Evolutionary conservation across 2,888 invertebrate species (phyloP).

Genomic region (Syrphus vitripennis): DNA sequence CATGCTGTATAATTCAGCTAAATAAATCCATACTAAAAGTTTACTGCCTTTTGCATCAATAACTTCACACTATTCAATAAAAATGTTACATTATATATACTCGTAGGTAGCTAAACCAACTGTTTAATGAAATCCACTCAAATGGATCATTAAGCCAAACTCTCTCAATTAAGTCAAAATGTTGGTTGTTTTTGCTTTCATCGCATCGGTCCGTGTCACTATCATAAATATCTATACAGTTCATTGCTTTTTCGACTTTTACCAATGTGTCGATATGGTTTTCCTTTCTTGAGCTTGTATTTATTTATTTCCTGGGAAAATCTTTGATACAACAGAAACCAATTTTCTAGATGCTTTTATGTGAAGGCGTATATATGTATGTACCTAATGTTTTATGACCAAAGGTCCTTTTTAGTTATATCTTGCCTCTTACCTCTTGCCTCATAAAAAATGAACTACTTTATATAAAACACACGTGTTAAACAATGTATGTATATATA

Average conservation of each 20-base stretch:
- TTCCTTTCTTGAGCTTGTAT: not conserved
- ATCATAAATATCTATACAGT: slow-evolving; percentile 44
- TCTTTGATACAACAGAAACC: slow-evolving; percentile 10
- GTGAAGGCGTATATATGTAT: not conserved
- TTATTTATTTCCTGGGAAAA: not conserved
- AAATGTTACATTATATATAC: not conserved
- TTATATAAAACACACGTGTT: slow-evolving; percentile 41
- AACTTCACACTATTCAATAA: slow-evolving; percentile 34
- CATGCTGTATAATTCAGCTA: not conserved
- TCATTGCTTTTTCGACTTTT: slow-evolving; percentile 44
- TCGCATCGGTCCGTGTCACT: slow-evolving; percentile 22
- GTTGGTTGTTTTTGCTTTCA: slow-evolving; percentile 38
- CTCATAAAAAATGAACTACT: slow-evolving; percentile 5
- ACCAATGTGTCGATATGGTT: not conserved
- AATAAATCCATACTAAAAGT: not conserved
- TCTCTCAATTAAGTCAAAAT: slow-evolving; percentile 63
- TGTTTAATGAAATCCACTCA: slow-evolving; percentile 63
- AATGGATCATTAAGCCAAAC: slow-evolving; percentile 66
- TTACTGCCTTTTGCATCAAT: not conserved
- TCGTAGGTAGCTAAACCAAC: not conserved
- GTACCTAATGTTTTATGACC: slow-evolving; percentile 44
- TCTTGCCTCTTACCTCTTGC: too few relatives aligned
- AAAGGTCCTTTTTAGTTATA: slow-evolving; percentile 25
- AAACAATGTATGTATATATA: slow-evolving; percentile 63
- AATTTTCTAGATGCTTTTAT: slow-evolving; percentile 56